Conservation (phyloP, 2,113 vertebrate genomes). For the Trachemys scripta region DNA sequence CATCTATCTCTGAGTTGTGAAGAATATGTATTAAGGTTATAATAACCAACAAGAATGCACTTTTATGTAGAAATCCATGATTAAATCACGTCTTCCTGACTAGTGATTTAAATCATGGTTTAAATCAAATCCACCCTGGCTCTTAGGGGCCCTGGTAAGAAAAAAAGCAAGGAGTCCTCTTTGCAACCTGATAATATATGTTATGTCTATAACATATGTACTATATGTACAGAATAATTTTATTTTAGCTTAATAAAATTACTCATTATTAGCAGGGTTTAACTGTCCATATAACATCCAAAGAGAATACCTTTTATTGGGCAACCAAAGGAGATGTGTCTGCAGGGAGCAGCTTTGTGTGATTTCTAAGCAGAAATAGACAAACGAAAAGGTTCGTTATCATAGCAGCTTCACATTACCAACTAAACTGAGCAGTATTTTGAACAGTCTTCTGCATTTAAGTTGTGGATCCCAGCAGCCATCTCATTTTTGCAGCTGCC, state of each 20-base stretch:
- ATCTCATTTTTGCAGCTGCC: not conserved
- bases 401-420: rapidly evolving
- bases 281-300: rapidly evolving
- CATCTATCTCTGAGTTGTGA: no score
- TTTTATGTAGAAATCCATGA: no score
- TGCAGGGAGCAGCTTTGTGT: not conserved
- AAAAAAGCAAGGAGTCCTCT: not conserved
- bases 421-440: not conserved
- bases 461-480: not conserved
- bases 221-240: not conserved
- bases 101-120: no score
- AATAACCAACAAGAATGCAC: no score
- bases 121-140: no score
- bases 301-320: not conserved
- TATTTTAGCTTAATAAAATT: not conserved
- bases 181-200: not conserved
- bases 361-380: not conserved
- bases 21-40: no score
- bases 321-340: rapidly evolving
- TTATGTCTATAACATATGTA: not conserved
- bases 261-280: not conserved
- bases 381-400: not conserved
- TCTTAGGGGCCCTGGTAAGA: not conserved
- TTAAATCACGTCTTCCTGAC: no score
- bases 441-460: not conserved